Conservation (phyloP, 2,113 vertebrate genomes). For the Machaerirhynchus nigripectus region DNA sequence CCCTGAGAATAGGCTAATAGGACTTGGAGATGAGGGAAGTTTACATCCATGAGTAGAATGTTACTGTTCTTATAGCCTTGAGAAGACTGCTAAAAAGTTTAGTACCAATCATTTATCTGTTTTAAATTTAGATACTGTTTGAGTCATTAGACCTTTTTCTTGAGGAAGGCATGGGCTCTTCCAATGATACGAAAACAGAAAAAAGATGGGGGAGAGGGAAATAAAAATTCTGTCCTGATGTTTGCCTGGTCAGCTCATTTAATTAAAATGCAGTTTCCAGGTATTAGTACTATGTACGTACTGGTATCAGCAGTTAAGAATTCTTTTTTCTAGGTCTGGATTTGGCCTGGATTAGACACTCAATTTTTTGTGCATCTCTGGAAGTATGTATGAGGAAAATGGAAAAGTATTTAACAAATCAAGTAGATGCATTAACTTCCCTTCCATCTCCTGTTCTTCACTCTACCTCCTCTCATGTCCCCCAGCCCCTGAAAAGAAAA, state of each 20-base stretch:
- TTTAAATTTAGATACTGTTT: background rate
- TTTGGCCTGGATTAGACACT: background rate
- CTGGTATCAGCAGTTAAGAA: background rate
- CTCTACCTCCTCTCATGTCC: background rate
- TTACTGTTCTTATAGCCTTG: background rate
- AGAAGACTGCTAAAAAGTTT: background rate
- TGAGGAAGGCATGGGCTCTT: background rate
- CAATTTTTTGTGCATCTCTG: background rate
- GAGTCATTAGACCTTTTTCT: background rate
- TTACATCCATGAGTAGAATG: background rate
- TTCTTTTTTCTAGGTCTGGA: background rate
- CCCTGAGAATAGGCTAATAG: background rate
- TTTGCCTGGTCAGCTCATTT: background rate
- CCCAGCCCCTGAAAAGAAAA: background rate
- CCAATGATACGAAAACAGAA: background rate
- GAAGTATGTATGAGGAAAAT: background rate
- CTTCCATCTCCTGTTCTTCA: background rate
- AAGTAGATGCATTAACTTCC: background rate
- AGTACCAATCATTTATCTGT: background rate
- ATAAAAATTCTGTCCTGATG: background rate
- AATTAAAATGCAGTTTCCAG: background rate
- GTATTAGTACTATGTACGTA: background rate
- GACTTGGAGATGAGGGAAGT: background rate
- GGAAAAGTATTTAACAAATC: background rate
- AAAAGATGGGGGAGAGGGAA: background rate